Evolutionary conservation across 2,888 invertebrate genomes (phyloP).

Genomic region (Cistogaster globosa): DNA sequence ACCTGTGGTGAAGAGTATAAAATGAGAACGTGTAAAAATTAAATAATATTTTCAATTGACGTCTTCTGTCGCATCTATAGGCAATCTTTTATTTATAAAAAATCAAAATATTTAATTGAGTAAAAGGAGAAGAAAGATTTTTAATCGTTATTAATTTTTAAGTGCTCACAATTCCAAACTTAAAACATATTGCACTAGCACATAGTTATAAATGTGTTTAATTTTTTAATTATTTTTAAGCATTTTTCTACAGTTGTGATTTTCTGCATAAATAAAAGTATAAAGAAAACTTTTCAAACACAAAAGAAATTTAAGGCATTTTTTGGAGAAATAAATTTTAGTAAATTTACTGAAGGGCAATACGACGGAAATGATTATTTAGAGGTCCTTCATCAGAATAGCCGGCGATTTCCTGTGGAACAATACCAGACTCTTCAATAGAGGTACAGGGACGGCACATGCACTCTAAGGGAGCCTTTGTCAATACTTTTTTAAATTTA

Average conservation of each 20-base stretch:
- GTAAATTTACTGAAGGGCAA: conserved; percentile 84
- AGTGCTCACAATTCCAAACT: too few relatives aligned
- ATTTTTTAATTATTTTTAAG: background rate
- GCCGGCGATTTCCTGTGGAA: conserved; percentile 95
- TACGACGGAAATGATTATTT: conserved; percentile 90
- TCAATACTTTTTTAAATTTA: conserved; percentile 93
- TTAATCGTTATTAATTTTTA: too few relatives aligned
- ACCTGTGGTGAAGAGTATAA: too few relatives aligned
- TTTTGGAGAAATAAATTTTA: conserved; percentile 8
- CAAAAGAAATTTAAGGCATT: background rate
- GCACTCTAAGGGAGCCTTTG: conserved; percentile 95
- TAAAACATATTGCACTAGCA: too few relatives aligned
- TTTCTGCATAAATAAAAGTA: conserved; percentile 5
- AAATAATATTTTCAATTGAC: conserved; percentile 96
- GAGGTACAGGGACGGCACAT: conserved; percentile 97
- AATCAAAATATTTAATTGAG: too few relatives aligned
- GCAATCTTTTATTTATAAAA: too few relatives aligned
- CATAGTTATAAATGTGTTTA: too few relatives aligned
- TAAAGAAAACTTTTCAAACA: background rate
- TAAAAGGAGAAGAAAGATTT: too few relatives aligned
- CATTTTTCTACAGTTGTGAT: conserved; percentile 24
- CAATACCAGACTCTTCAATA: conserved; percentile 92
- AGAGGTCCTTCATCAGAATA: conserved; percentile 92
- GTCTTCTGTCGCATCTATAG: conserved; percentile 95
- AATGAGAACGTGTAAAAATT: too few relatives aligned